phyloP scores from a whole-genome alignment of 2,797 vertebrate species.

The Lacerta agilis region DNA sequence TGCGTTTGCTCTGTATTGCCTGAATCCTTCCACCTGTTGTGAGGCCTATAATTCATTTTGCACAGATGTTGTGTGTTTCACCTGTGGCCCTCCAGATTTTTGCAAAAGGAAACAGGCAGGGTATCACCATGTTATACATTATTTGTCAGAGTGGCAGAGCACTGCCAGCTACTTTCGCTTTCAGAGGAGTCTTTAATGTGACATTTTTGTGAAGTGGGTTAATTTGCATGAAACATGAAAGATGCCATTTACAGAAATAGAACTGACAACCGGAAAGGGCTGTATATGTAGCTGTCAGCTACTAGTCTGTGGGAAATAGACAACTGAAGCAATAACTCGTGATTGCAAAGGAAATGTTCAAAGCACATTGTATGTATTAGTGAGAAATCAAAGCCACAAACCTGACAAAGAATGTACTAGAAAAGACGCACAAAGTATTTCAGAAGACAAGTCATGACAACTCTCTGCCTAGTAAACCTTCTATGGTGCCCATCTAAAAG shows the following conservation, averaged over 20 bases:
- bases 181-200: slow-evolving; percentile 48
- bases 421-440: slow-evolving; percentile 43
- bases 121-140: slow-evolving; percentile 33
- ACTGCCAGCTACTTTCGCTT: slow-evolving; percentile 52
- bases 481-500: background rate
- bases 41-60: background rate
- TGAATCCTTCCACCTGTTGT: background rate
- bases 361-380: slow-evolving; percentile 39
- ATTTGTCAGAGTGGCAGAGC: slow-evolving; percentile 53
- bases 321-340: slow-evolving; percentile 36
- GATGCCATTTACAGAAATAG: slow-evolving; percentile 58
- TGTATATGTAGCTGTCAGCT: slow-evolving; percentile 48
- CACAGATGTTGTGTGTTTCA: background rate
- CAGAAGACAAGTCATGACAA: slow-evolving; percentile 9
- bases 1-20: background rate
- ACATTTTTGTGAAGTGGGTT: slow-evolving; percentile 57
- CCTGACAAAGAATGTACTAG: background rate
- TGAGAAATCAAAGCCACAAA: slow-evolving; percentile 30
- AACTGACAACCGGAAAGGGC: slow-evolving; percentile 52
- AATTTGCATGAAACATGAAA: slow-evolving; percentile 50
- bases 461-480: background rate
- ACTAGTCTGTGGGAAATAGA: slow-evolving; percentile 26
- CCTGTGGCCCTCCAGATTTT: slow-evolving; percentile 16
- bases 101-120: slow-evolving; percentile 12
- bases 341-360: slow-evolving; percentile 42